Percentiles rank a stretch among this genome's conserved stretches.
phyloP scores from a whole-genome alignment of 2,113 vertebrate species.

The Oncorhynchus tshawytscha region DNA sequence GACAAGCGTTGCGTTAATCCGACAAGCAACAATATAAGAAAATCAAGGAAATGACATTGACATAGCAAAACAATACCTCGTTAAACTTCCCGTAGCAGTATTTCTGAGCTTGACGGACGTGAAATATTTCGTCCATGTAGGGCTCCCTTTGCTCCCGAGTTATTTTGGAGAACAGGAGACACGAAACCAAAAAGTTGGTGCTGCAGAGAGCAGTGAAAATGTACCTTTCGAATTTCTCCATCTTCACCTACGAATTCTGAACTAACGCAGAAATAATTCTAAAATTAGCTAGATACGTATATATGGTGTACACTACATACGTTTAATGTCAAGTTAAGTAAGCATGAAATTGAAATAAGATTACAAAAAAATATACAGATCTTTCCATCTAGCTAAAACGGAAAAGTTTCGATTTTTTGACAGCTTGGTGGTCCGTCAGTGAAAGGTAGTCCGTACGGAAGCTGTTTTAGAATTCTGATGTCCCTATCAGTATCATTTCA shows the following conservation, averaged over 20 bases:
- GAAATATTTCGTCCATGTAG: slow-evolving; percentile 97
- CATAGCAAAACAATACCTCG: slow-evolving; percentile 74
- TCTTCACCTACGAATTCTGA: slow-evolving; percentile 27
- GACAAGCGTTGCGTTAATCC: slow-evolving; percentile 37
- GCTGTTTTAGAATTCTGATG: rapidly evolving
- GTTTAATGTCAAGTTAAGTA: neutral
- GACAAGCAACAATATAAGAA: neutral
- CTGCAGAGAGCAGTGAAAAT: slow-evolving; percentile 84
- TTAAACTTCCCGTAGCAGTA: slow-evolving; percentile 88
- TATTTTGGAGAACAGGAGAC: slow-evolving; percentile 84
- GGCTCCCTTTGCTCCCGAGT: slow-evolving; percentile 82
- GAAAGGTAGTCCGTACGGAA: slow-evolving; percentile 21
- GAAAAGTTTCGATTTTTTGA: slow-evolving; percentile 39
- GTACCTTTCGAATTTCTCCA: slow-evolving; percentile 83
- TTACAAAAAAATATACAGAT: neutral
- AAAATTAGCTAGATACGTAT: too few species aligned
- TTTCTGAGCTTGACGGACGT: slow-evolving; percentile 91
- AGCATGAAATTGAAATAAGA: neutral
- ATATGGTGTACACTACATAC: neutral
- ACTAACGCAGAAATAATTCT: too few species aligned
- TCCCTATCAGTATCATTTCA: slow-evolving; percentile 16
- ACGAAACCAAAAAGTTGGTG: slow-evolving; percentile 83
- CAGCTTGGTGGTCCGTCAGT: slow-evolving; percentile 36
- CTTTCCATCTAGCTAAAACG: neutral
- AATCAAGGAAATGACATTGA: neutral